Conservation (phyloP, 37 sponge, comb jelly and placozoan species). For the Beroe ovata region DNA sequence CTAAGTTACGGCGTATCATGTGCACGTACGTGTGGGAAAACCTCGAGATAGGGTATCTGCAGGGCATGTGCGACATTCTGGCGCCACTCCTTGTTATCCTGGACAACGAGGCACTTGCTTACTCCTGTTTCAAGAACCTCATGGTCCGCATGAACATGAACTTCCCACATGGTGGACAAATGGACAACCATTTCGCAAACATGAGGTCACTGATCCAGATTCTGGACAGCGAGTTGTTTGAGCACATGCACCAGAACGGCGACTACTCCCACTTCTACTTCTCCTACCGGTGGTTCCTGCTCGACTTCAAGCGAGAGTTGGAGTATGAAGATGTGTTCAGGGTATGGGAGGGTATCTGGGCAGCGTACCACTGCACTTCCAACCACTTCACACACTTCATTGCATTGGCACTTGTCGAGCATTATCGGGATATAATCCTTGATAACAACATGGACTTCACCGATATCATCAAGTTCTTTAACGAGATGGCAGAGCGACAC, state of each 20-base stretch:
- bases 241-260: constrained; percentile 77
- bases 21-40: constrained; percentile 83
- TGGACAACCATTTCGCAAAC: constrained; percentile 64
- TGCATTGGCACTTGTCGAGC: constrained; percentile 82
- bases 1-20: constrained; percentile 34
- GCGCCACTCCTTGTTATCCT: constrained; percentile 88
- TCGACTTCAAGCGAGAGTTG: constrained; percentile 93
- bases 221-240: constrained; percentile 84
- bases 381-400: constrained; percentile 83
- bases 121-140: constrained; percentile 65
- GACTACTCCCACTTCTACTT: constrained; percentile 86
- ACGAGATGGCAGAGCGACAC: constrained; percentile 67
- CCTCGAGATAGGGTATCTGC: constrained; percentile 75
- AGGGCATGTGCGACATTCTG: constrained; percentile 96
- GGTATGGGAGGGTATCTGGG: constrained; percentile 89
- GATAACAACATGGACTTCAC: constrained; percentile 84
- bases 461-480: constrained; percentile 90
- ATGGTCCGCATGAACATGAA: constrained; percentile 66
- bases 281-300: constrained; percentile 89
- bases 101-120: constrained; percentile 70
- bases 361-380: constrained; percentile 71
- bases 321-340: constrained; percentile 79
- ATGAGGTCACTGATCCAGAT: constrained; percentile 73
- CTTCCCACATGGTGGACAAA: constrained; percentile 22
- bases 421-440: constrained; percentile 89